These are phyloP conservation scores for Drosophila seguyi DNA, from an alignment of 1,140 invertebrate species.

Conservation along the genomic window DNA sequence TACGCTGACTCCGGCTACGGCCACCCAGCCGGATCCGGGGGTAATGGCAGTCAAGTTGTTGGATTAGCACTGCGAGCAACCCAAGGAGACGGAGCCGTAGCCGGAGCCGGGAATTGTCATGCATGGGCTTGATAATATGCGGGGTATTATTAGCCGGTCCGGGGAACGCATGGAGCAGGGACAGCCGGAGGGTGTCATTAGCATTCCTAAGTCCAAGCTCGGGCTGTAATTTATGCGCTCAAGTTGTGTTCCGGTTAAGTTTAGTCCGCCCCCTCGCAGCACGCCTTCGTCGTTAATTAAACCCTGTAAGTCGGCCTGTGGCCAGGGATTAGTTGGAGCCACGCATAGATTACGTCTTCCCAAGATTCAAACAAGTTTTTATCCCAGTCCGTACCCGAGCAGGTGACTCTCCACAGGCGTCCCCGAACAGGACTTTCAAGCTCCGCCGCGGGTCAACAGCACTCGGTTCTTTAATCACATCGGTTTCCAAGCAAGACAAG, in stretches of 20 bases:
- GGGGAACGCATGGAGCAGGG: slow-evolving; percentile 15
- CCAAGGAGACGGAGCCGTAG: slow-evolving; percentile 16
- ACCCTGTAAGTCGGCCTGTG: slow-evolving; percentile 36
- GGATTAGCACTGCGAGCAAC: slow-evolving; percentile 67
- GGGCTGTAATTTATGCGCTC: slow-evolving; percentile 65
- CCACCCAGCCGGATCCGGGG: slow-evolving; percentile 36
- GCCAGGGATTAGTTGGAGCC: slow-evolving; percentile 40
- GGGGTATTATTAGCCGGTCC: slow-evolving; percentile 57
- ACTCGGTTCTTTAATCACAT: slow-evolving; percentile 6
- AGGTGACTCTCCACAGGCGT: slow-evolving; percentile 39
- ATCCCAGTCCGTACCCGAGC: slow-evolving; percentile 23
- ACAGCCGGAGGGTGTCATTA: slow-evolving; percentile 63
- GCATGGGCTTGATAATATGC: slow-evolving; percentile 77
- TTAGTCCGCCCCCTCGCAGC: slow-evolving; percentile 30
- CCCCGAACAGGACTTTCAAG: neutral
- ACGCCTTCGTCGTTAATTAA: slow-evolving; percentile 51
- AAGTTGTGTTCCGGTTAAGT: slow-evolving; percentile 33
- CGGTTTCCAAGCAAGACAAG: slow-evolving; percentile 34
- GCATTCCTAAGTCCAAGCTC: slow-evolving; percentile 55
- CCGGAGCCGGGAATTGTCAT: slow-evolving; percentile 32
- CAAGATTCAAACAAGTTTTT: slow-evolving; percentile 20
- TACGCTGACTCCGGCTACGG: neutral
- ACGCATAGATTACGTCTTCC: slow-evolving; percentile 40
- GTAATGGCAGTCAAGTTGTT: slow-evolving; percentile 79
- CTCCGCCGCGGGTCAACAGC: neutral